Conservation (phyloP, 2,113 vertebrate genomes). For the Brachypteracias leptosomus region DNA sequence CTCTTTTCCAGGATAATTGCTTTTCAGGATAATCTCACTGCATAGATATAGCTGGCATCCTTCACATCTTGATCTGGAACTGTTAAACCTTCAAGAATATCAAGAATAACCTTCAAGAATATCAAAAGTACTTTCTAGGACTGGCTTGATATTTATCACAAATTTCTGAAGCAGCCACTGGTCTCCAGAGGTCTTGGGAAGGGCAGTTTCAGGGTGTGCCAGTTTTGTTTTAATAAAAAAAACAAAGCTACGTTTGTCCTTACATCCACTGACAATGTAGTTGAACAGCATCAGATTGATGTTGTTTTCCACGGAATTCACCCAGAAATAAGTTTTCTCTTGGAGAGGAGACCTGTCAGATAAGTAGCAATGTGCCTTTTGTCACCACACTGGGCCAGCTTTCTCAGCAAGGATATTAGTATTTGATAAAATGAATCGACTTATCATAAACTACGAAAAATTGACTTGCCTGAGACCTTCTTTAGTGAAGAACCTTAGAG, state of each 20-base stretch:
- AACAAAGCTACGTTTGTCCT: not conserved
- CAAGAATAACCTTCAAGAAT: fast-evolving
- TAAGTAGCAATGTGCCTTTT: not conserved
- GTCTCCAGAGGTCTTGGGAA: not conserved
- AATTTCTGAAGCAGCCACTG: fast-evolving
- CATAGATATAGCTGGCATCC: not conserved
- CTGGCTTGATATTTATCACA: too few species aligned
- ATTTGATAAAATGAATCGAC: not conserved
- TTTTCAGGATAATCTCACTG: not conserved
- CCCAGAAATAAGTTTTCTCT: not conserved
- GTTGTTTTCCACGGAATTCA: fast-evolving
- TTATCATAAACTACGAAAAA: not conserved
- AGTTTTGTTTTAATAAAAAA: not conserved
- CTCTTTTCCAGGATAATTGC: not conserved
- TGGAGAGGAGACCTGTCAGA: not conserved
- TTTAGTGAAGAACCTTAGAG: fast-evolving
- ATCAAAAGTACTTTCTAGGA: not conserved
- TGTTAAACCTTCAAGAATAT: not conserved
- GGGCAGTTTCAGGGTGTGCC: not conserved
- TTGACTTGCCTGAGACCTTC: fast-evolving
- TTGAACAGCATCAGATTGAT: not conserved
- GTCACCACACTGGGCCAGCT: fast-evolving
- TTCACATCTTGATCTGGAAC: not conserved
- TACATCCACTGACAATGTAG: fast-evolving
- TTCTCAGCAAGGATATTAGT: fast-evolving